Evolutionary conservation across 2,113 vertebrate species (phyloP), one percentile per base, ranked within the genome.

Genomic region (Bostrychus sinensis): DNA sequence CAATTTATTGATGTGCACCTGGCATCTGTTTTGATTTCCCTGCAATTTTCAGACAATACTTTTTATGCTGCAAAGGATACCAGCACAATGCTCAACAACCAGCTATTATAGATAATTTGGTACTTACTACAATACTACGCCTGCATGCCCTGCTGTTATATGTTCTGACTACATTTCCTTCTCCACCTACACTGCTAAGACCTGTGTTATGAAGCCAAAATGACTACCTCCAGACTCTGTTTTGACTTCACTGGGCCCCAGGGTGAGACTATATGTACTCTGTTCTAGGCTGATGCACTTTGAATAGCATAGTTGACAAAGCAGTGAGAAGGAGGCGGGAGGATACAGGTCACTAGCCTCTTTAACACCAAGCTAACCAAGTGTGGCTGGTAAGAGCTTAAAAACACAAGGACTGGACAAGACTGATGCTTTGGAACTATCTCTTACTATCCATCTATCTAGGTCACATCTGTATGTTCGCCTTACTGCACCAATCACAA

Each of bases 381-480:
- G 70, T 32, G 75, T 19, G 76, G 58, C 71, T 65, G 62, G 67
- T 78, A 58, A 77, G 70, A 68, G 30, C 25, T 26, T 14, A 26
- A 50, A 50, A 16, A 28, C 48, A 51, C 14, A 13, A n/a, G 16
- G 26, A 50, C 7, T n/a, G 7, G 0, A 50, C 38, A 45, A 20
- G 1, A 2, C 7, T 5, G 30, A 32, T 32, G 30, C 37, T 39
- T 14, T 4, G 37, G 13, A 16, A 39, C 4, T 3, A 12, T 39
- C 13, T 48, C 32, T 14, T 5, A 23, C n/a, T n/a, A n/a, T n/a
- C n/a, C n/a, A 26, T 54, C 45, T 62, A 83, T 80, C 81, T 73
- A 45, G 72, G 55, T 60, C 80, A 90, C 88, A 90, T 88, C 87
- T 90, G 89, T 81, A 78, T 70, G 68, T 72, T 77, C 66, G 71